These are phyloP conservation scores for Gastracanthus pulcherrimus DNA, from an alignment of 2,888 invertebrate genomes.

Conservation along the genomic window DNA sequence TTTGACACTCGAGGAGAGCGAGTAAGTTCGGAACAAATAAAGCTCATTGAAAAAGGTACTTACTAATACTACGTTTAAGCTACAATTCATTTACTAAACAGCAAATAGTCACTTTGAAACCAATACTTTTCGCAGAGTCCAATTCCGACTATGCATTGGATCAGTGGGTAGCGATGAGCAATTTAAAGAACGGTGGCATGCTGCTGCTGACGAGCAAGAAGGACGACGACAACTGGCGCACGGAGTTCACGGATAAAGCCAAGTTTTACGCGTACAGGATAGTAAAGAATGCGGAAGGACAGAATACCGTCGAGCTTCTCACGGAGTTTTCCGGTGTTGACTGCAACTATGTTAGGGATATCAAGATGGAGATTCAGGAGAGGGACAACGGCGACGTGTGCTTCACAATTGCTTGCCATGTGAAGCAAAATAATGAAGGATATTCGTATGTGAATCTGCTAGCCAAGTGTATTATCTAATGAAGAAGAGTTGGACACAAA, in stretches of 20 bases:
- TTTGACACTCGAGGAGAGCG: background rate
- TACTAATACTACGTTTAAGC: too few relatives aligned
- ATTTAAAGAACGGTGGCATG: background rate
- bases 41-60: too few relatives aligned
- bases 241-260: background rate
- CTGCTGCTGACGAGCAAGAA: constrained; percentile 8
- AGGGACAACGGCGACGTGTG: background rate
- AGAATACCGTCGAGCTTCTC: background rate
- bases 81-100: too few relatives aligned
- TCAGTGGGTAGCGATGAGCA: constrained; percentile 23
- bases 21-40: too few relatives aligned
- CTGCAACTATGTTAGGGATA: constrained; percentile 4
- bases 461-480: background rate
- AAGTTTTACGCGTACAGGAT: constrained; percentile 9
- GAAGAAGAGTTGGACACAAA: background rate
- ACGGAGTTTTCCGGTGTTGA: background rate
- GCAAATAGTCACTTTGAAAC: too few relatives aligned
- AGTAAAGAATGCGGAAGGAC: background rate
- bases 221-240: constrained; percentile 12
- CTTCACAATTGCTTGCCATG: background rate
- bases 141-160: background rate
- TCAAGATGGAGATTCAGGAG: background rate
- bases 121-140: too few relatives aligned
- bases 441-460: background rate
- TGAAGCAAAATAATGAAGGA: background rate